A percentile compares a stretch with the other conserved stretches of the same genome.
phyloP scores from a whole-genome alignment of 2,797 vertebrate genomes.

The Gambusia yucatana region DNA sequence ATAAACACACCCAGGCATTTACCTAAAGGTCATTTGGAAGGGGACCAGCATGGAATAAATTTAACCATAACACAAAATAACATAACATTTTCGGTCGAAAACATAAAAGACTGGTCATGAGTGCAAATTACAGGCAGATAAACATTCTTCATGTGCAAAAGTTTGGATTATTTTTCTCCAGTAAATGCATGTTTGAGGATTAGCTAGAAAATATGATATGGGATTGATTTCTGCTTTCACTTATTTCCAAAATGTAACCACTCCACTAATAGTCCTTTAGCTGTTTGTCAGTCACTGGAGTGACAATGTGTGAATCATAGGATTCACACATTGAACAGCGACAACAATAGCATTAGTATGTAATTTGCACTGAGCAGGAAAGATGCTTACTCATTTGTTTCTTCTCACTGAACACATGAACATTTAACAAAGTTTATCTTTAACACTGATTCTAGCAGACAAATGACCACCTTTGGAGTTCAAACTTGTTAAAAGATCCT shows the following conservation, averaged over 20 bases:
- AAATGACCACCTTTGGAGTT: constrained; percentile 27
- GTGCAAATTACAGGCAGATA: constrained; percentile 53
- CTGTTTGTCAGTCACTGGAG: constrained; percentile 48
- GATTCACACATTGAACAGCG: constrained; percentile 50
- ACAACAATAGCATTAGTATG: constrained; percentile 57
- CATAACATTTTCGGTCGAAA: constrained; percentile 52
- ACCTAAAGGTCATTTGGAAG: constrained; percentile 63
- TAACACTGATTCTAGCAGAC: constrained; percentile 31
- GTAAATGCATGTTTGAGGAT: constrained; percentile 31
- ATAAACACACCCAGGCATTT: constrained; percentile 66
- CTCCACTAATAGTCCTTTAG: constrained; percentile 54
- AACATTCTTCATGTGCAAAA: constrained; percentile 37
- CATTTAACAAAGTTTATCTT: constrained; percentile 28
- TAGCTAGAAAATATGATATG: constrained; percentile 39
- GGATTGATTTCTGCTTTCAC: constrained; percentile 43
- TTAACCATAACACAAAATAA: constrained; percentile 60
- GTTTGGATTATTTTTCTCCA: constrained; percentile 25
- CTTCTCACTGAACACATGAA: constrained; percentile 23
- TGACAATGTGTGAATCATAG: constrained; percentile 4
- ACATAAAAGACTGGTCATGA: constrained; percentile 20
- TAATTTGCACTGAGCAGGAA: constrained; percentile 63
- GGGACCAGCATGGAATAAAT: constrained; percentile 66
- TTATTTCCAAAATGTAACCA: constrained; percentile 42
- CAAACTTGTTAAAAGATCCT: constrained; percentile 36
- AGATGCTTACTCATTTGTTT: constrained; percentile 53